Evolutionary conservation across 2,797 vertebrate species (phyloP).

Genomic region (Pithecia hirsuta): DNA sequence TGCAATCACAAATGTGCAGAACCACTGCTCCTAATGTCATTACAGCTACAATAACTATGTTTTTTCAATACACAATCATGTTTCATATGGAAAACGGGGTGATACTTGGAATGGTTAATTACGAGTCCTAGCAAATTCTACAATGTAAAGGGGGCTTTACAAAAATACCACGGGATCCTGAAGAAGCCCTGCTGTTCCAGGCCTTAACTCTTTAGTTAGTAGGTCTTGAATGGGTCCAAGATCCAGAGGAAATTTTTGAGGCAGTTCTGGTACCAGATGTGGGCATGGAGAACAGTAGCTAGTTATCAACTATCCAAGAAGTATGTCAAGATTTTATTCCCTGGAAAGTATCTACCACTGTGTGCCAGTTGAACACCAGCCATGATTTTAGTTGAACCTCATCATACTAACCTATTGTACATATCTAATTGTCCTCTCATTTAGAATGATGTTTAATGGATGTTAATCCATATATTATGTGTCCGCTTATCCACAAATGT

Average conservation of each 20-base stretch:
- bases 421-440: background rate
- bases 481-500: background rate
- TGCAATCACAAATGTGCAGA: background rate
- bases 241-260: background rate
- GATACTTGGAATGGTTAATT: background rate
- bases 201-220: background rate
- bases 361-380: background rate
- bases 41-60: background rate
- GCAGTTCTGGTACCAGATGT: background rate
- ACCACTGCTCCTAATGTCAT: background rate
- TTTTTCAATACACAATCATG: background rate
- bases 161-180: background rate
- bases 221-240: background rate
- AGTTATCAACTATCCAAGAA: background rate
- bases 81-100: background rate
- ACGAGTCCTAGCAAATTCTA: background rate
- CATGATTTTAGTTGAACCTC: background rate
- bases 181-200: background rate
- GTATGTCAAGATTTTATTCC: background rate
- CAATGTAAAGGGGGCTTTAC: background rate
- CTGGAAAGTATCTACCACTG: background rate
- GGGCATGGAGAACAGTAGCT: background rate
- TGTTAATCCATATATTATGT: background rate
- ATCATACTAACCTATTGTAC: background rate
- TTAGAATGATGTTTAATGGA: background rate